A percentile compares a stretch with the other conserved stretches of the same genome.
These are phyloP conservation scores for Anhinga anhinga DNA, from an alignment of 2,113 vertebrate species.

Conservation along the genomic window DNA sequence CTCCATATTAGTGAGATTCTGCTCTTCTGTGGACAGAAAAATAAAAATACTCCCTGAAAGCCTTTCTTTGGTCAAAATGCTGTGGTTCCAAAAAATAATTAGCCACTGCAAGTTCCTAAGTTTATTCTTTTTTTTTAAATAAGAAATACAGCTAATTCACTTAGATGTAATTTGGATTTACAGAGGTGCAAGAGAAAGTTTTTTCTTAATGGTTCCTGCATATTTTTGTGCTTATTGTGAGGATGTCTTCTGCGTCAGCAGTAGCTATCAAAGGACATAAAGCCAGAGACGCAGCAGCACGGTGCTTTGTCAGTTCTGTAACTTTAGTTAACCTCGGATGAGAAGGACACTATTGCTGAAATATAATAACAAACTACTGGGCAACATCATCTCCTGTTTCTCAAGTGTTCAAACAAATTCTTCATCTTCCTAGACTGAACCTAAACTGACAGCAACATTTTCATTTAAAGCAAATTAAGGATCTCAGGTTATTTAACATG, in stretches of 20 bases:
- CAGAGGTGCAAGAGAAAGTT: not conserved
- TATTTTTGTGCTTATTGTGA: not conserved
- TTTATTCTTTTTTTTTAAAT: not conserved
- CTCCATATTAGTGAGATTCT: not conserved
- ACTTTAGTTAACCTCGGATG: not conserved
- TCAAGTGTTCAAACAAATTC: not conserved
- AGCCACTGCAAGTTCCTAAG: not conserved
- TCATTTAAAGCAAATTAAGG: slow-evolving; percentile 23
- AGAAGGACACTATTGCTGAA: not conserved
- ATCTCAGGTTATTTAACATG: not conserved
- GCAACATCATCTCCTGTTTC: slow-evolving; percentile 1
- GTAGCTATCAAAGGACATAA: not conserved
- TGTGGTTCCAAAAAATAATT: not conserved
- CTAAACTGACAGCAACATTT: not conserved
- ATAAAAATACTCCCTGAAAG: not conserved
- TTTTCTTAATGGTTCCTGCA: not conserved
- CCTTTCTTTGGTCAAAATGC: not conserved
- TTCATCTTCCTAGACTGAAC: not conserved
- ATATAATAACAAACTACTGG: not conserved
- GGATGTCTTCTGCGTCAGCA: not conserved
- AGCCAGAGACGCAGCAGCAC: not conserved
- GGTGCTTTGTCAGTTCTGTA: not conserved
- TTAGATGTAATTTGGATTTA: not conserved
- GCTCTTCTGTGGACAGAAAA: not conserved
- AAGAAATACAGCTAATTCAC: not conserved